Base-by-base conservation (phyloP, 2,888 invertebrate genomes). In the Macaria notata region DNA sequence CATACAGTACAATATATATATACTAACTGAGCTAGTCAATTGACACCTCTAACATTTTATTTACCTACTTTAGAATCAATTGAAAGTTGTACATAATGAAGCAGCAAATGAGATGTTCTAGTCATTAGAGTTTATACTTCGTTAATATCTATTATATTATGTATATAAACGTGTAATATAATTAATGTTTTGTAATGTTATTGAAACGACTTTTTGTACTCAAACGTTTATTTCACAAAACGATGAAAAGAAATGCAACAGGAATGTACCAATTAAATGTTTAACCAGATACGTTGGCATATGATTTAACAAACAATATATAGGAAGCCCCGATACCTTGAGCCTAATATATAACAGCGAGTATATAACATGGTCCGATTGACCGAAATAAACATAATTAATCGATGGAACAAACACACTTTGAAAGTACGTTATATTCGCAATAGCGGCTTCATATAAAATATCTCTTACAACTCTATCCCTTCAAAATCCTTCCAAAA, bases 241-340 rank as follows among this genome's bases (percentile, higher is more conserved):
- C 64, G 72, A 80, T 73, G 60, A 70, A 74, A 70, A 65, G 73
- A 79, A 78, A 78, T 75, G 68, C 54, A 50, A 83, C 76, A 78
- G 87, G 87, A 88, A 88, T 88, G 88, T 76, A 83, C 80, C 77
- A 80, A 88, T 83, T 82, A 88, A 87, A 80, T 70, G 72, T 78
- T 84, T 87, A 85, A 88, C 79, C 72, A 78, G 79, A 74, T 66
- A 70, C 66, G 66, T 73, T 67, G 68, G 68, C 77, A 65, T 79
- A 75, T 83, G 68, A 75, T 76, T 75, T 65, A 59, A 71, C 64
- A 55, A 56, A 59, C 45, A 68, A 43, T 38, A 43, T 38, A 59
- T 53, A 65, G 71, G 69, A 78, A 76, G 73, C 75, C 71, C 75
- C 56, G 45, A 33, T 43, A 38, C 19, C 49, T 49, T 33, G 38